A percentile compares a stretch with the other conserved stretches of the same genome.
These are phyloP conservation scores for Dendroctonus valens DNA, from an alignment of 1,140 invertebrate species.

Conservation along the genomic window DNA sequence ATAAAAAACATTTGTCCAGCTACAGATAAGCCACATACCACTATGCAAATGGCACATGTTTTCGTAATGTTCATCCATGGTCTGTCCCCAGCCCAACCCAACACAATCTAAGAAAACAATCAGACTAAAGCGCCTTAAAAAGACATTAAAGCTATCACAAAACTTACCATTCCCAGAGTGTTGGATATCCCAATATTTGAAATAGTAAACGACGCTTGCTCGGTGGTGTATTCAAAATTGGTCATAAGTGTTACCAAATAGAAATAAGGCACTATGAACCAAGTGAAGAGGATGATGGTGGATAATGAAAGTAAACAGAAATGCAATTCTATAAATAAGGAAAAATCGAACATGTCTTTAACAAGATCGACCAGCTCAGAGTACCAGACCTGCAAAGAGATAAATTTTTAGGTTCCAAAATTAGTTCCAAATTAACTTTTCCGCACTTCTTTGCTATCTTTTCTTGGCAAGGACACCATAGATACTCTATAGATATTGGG, in stretches of 20 bases:
- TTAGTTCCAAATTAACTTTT: neutral
- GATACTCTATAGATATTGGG: constrained; percentile 89
- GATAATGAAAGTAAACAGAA: constrained; percentile 79
- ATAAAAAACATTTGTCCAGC: constrained; percentile 69
- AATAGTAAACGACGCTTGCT: constrained; percentile 71
- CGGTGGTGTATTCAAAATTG: constrained; percentile 62
- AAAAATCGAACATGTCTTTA: constrained; percentile 73
- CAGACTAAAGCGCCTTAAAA: neutral
- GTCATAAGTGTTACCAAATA: constrained; percentile 75
- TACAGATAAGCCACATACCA: constrained; percentile 71
- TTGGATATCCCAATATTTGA: constrained; percentile 83
- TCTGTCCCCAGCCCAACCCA: constrained; percentile 87
- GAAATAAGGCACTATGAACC: constrained; percentile 89
- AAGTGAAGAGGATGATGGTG: constrained; percentile 82
- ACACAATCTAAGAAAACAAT: constrained; percentile 61
- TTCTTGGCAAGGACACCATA: constrained; percentile 78
- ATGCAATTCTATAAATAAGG: constrained; percentile 73
- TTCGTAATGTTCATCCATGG: constrained; percentile 81
- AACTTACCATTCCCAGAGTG: constrained; percentile 80
- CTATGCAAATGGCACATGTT: constrained; percentile 74
- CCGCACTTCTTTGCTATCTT: constrained; percentile 64
- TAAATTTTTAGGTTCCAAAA: neutral
- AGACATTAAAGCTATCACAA: neutral
- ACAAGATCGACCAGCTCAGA: constrained; percentile 67
- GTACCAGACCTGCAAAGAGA: constrained; percentile 68